A percentile compares a stretch with the other conserved stretches of the same genome.
Evolutionary conservation across 1,140 invertebrate genomes (phyloP).

Genomic region (Artemia franciscana): DNA sequence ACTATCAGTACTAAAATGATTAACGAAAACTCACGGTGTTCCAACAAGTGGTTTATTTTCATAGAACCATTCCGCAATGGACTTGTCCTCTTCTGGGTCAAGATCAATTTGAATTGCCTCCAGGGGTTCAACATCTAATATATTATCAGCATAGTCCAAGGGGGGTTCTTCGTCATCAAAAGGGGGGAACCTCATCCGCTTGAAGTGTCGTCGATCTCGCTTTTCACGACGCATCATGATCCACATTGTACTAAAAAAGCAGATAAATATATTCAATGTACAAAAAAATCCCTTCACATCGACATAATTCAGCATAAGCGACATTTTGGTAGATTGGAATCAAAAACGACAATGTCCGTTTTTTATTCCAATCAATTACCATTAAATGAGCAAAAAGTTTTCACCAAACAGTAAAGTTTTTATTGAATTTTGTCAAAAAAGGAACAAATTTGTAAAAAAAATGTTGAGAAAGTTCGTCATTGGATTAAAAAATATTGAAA

Average conservation of each 20-base stretch:
- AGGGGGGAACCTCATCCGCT: constrained; percentile 97
- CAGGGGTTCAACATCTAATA: constrained; percentile 92
- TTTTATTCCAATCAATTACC: no score
- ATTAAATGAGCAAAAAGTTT: no score
- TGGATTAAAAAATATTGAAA: no score
- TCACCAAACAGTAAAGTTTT: no score
- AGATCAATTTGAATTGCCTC: constrained; percentile 98
- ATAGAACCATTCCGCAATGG: constrained; percentile 87
- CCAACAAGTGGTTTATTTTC: constrained; percentile 90
- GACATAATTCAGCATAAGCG: neutral
- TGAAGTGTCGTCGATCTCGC: constrained; percentile 92
- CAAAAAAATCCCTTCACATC: no score
- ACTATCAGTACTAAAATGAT: no score
- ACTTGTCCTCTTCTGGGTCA: constrained; percentile 81
- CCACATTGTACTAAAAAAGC: constrained; percentile 75
- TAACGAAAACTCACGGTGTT: constrained; percentile 32
- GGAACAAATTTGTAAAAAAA: no score
- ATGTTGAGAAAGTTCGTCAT: no score
- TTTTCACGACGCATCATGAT: constrained; percentile 99
- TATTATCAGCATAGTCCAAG: constrained; percentile 95
- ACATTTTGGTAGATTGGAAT: no score
- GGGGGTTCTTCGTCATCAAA: constrained; percentile 99
- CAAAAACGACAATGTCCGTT: no score
- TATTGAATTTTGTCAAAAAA: no score
- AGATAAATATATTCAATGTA: no score